Evolutionary conservation across 2,797 vertebrate species (phyloP), one percentile per base, ranked within the genome.

Genomic region (Poeciliopsis presidionis): DNA sequence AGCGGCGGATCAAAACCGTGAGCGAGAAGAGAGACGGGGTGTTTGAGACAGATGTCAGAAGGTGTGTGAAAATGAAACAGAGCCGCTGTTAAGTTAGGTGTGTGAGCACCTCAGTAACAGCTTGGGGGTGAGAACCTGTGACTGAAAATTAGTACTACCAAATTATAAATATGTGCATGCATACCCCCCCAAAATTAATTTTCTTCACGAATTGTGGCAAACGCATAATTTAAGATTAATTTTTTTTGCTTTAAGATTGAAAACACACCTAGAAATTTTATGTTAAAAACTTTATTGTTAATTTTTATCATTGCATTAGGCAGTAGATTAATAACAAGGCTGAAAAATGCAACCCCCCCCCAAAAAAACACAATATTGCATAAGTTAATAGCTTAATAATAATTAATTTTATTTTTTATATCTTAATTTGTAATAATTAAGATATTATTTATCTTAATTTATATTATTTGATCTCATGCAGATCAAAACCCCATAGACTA

Each of bases 1-100:
- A 79, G 78, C 74, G 80, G 51, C 76, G 74, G 75, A 88, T 89
- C 84, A 81, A 87, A 90, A 86, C 80, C 73, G 79, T 45, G 73
- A 72, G 71, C 46, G 71, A 73, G 65, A 72, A 3, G 72, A 69
- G 78, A 36, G 73, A 46, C 39, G 53, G 41, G 61, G 78, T 76
- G 85, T 72, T 53, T 73, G 59, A 80, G 76, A 87, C 59, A 55
- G 76, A 69, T 84, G 86, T 72, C 77, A 87, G 71, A 74, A 46
- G 45, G 69, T 71, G 82, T 87, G 83, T 83, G 80, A 79, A 80
- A 86, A 87, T 78, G 76, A 88, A 88, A 80, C 74, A 55, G 78
- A 74, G 73, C 70, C 13, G 84, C 71, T 85, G 83, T 84, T 65
- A 65, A 41, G 45, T 79, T 76, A 75, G 70, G 79, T 73, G 75